Base-by-base conservation (phyloP, 2,113 vertebrate genomes). In the Passer domesticus region DNA sequence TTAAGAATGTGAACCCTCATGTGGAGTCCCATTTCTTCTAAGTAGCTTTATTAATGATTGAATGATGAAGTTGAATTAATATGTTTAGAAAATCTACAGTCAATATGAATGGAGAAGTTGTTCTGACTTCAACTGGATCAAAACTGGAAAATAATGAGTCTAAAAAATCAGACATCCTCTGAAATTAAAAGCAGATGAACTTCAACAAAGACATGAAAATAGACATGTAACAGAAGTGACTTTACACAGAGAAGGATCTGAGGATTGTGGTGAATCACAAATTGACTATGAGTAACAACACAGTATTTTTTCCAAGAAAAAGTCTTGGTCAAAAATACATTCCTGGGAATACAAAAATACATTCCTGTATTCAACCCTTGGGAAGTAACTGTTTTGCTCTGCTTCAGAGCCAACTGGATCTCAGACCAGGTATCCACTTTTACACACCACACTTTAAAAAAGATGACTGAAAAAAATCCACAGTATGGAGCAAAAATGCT, bases 101-200 rank as follows among this genome's bases (percentile, higher is more conserved):
- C 14, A 63, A 22, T 68, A 64, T 33, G 44, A 87, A 75, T 3
- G 2, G 30, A 89, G 22, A 87, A 60, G 82, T 50, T 75, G 23
- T 27, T 72, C 23, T 53, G 70, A n/a, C 66, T 84, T 74, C 46
- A 49, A 64, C 30, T 88, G n/a, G 23, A 68, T 79, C 74, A 83
- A 81, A 68, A n/a, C 27, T 82, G 86, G 56, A 77, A 93, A 80
- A 80, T 1, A 81, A 60, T 62, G 2, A 94, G 33, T 68, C 44
- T 92, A 44, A 94, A 90, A 95, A 79, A 28, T 85, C 35, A 67
- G 66, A 75, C 30, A 82, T 69, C 28, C 60, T 79, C 58, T 85
- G 58, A 92, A 92, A 95, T 90, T 47, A 56, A 88, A 85, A 86
- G 44, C 53, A 82, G 70, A 73, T 90, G 18, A 83, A 76, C 85